Conservation (phyloP, 1,140 invertebrate genomes). For the Drosophila watanabei region DNA sequence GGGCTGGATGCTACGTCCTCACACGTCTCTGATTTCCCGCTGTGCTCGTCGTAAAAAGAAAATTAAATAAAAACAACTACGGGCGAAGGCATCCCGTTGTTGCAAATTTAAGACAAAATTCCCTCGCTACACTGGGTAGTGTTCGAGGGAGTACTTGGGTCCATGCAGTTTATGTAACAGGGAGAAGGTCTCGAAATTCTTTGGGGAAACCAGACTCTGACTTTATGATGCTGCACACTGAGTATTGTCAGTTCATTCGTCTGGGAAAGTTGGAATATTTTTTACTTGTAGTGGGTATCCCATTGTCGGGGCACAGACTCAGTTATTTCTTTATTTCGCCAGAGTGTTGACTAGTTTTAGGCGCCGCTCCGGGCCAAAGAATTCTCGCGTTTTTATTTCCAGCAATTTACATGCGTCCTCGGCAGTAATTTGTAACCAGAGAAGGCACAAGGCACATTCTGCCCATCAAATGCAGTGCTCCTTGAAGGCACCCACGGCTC, state of each 20-base stretch:
- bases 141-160: slow-evolving; percentile 2
- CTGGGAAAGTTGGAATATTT: background rate
- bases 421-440: slow-evolving; percentile 65
- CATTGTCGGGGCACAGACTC: background rate
- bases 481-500: slow-evolving; percentile 11
- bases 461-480: slow-evolving; percentile 31
- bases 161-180: slow-evolving; percentile 1
- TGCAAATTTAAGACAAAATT: slow-evolving; percentile 69
- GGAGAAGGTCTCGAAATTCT: background rate
- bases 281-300: background rate
- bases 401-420: slow-evolving; percentile 71
- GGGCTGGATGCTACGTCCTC: slow-evolving; percentile 4
- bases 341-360: slow-evolving; percentile 68
- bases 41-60: slow-evolving; percentile 64
- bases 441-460: slow-evolving; percentile 32
- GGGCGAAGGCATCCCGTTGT: slow-evolving; percentile 53
- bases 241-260: background rate
- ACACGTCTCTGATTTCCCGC: slow-evolving; percentile 33
- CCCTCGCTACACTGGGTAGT: slow-evolving; percentile 17
- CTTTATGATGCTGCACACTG: background rate
- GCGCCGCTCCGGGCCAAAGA: slow-evolving; percentile 40
- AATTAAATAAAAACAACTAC: slow-evolving; percentile 81
- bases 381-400: slow-evolving; percentile 43
- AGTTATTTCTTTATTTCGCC: slow-evolving; percentile 30
- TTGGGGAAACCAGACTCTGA: background rate